Evolutionary conservation across 2,113 vertebrate genomes (phyloP).

Genomic region (Herpetotheres cachinnans): DNA sequence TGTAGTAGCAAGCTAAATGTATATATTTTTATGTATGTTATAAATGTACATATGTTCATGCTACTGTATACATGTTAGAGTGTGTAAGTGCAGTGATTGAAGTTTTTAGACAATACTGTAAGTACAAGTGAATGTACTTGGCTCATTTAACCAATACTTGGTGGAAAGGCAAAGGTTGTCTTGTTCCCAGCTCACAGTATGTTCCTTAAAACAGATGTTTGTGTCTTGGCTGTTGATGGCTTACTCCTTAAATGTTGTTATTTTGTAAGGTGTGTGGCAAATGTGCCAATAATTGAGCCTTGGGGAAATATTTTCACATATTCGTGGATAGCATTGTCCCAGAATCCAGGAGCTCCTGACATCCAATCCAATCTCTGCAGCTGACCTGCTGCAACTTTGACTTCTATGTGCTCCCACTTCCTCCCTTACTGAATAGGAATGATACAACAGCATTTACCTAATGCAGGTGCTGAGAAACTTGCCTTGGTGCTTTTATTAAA

Average conservation of each 20-base stretch:
- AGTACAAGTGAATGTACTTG: not conserved
- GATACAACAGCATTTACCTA: not conserved
- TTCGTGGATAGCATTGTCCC: not conserved
- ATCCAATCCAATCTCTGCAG: not conserved
- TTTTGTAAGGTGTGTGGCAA: constrained; percentile 9
- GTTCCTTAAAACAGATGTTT: constrained; percentile 17
- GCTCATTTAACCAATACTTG: not conserved
- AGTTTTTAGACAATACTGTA: not conserved
- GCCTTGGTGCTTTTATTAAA: not conserved
- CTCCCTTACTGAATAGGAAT: not conserved
- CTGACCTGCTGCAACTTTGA: not conserved
- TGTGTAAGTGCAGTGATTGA: not conserved
- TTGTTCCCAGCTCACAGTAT: not conserved
- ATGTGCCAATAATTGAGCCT: not conserved
- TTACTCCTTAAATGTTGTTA: not conserved
- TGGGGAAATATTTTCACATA: not conserved
- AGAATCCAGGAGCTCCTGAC: not conserved
- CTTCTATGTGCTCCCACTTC: not conserved
- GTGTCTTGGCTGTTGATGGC: not conserved
- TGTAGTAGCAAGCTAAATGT: not conserved
- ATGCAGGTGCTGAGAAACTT: not conserved
- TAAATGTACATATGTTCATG: not conserved
- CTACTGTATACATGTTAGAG: not conserved
- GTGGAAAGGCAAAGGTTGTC: constrained; percentile 4
- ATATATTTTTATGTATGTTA: not conserved